Evolutionary conservation across 2,113 vertebrate genomes (phyloP), one percentile per base, ranked within the genome.

Genomic region (Nipponia nippon): DNA sequence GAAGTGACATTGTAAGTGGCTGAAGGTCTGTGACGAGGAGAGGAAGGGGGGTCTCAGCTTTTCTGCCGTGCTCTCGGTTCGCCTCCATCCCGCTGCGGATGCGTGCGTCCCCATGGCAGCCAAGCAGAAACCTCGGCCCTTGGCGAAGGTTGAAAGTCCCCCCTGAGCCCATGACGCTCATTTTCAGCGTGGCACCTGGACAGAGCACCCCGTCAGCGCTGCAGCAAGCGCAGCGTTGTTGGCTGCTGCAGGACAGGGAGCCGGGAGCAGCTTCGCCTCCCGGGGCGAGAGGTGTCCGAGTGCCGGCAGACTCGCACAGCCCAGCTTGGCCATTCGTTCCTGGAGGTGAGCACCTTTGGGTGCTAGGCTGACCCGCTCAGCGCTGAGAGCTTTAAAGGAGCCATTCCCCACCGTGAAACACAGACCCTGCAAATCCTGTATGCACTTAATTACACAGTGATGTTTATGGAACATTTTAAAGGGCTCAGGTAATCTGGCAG

Each of bases 211-310:
- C 3, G 22, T 11, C 55, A 38, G 13, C 7, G 62, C 67, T 15
- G 61, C 44, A 6, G 38, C 20, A 3, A n/a, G 66, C 3, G 2
- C 65, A 12, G 56, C 7, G 0, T 18, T 50, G 18, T 1, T 3
- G 3, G 66, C n/a, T 40, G 29, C 77, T 32, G 44, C 4, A 6
- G 50, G 67, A 58, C 23, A 9, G 22, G 52, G 73, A 46, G 7
- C 16, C 2, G 3, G 69, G 58, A 82, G 7, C 10, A 7, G 8
- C 50, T 52, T 65, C 13, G 2, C 21, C 75, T 59, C 9, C 29
- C 0, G 0, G 29, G 26, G 9, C 3, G 4, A 17, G 56, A 10
- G 38, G 19, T 26, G 34, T n/a, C 66, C 3, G 1, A 17, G 49
- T 7, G 3, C 17, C 5, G 3, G 11, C 10, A 7, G 13, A 4